A percentile compares a stretch with the other conserved stretches of the same genome.
Evolutionary conservation across 2,113 vertebrate genomes (phyloP).

Genomic region (Xiphophorus hellerii): DNA sequence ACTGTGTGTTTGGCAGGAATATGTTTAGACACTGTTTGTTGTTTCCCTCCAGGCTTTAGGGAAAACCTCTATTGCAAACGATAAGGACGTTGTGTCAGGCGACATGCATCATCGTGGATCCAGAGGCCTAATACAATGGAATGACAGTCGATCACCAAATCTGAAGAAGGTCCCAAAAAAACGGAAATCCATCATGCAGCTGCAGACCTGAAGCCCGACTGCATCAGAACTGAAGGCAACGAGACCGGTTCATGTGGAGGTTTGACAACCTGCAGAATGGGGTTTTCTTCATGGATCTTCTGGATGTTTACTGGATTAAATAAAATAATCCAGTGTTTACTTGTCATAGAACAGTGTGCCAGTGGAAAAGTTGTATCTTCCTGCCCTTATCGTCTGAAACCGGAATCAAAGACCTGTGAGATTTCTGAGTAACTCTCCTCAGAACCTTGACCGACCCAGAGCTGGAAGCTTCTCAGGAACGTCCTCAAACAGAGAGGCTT

Average conservation of each 20-base stretch:
- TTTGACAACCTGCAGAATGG: neutral
- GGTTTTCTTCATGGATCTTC: neutral
- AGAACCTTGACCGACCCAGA: neutral
- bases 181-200: neutral
- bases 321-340: neutral
- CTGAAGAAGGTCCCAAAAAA: conserved; percentile 30
- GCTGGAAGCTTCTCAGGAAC: neutral
- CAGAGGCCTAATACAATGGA: neutral
- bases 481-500: neutral
- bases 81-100: neutral
- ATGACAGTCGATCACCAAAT: neutral
- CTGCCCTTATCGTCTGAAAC: neutral
- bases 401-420: neutral
- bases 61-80: conserved; percentile 5
- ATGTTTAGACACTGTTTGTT: neutral
- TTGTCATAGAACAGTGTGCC: neutral
- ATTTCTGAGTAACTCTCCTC: neutral
- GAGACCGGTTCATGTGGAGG: too few species aligned
- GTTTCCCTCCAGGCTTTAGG: conserved; percentile 44
- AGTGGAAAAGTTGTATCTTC: too few species aligned
- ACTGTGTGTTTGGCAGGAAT: neutral
- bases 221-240: neutral
- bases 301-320: neutral
- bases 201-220: neutral
- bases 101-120: conserved; percentile 13